Evolutionary conservation across 2,797 vertebrate genomes (phyloP).

Genomic region (Clarias laeviceps): DNA sequence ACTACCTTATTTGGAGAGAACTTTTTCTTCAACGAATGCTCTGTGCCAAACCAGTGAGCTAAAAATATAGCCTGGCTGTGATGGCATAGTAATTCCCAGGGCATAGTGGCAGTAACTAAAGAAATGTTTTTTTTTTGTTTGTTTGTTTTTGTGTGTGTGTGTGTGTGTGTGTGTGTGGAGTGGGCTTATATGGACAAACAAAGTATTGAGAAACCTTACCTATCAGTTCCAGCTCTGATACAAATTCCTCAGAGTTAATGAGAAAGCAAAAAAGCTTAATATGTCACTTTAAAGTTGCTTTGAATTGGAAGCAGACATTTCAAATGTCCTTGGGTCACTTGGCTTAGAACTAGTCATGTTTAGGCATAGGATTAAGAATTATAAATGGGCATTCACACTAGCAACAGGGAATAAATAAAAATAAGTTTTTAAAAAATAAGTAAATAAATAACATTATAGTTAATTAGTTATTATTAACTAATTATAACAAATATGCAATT

Average conservation of each 20-base stretch:
- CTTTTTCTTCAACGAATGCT: neutral
- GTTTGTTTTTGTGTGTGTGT: no score
- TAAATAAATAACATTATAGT: no score
- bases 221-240: neutral
- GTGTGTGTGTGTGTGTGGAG: no score
- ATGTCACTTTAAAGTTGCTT: no score
- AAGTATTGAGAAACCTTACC: neutral
- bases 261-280: no score
- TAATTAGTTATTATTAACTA: neutral
- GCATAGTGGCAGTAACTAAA: neutral
- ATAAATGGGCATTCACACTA: no score
- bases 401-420: no score
- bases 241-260: neutral
- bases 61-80: neutral
- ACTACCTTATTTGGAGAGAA: conserved; percentile 17
- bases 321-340: neutral
- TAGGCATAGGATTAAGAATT: no score
- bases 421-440: no score
- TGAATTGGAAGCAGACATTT: no score
- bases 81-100: neutral
- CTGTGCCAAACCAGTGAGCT: neutral
- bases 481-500: neutral
- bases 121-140: no score
- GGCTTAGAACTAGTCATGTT: neutral
- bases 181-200: neutral